Percentiles rank a stretch among this genome's conserved stretches.
Conservation (phyloP, 2,113 vertebrate species). For the Mirza zaza region DNA sequence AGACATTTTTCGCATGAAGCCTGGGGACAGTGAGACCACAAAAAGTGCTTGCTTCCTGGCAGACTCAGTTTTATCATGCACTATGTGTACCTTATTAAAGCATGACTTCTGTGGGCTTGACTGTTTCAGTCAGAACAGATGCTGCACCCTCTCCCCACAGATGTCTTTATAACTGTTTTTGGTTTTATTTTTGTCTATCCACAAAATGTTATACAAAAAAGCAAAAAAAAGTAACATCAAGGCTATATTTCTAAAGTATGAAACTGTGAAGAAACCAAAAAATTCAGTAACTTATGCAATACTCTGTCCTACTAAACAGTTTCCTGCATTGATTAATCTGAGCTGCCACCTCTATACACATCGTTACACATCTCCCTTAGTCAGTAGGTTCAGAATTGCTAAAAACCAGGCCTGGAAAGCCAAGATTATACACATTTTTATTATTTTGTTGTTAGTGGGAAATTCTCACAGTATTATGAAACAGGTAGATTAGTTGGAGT, state of each 20-base stretch:
- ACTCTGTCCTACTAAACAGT: neutral
- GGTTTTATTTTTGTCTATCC: constrained; percentile 43
- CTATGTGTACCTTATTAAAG: neutral
- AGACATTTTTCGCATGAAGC: neutral
- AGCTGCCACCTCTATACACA: neutral
- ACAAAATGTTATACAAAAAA: constrained; percentile 29
- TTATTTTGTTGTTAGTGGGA: neutral
- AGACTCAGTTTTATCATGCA: neutral
- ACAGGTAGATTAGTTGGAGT: neutral
- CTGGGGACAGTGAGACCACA: neutral
- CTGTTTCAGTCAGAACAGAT: constrained; percentile 23
- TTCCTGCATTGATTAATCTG: neutral
- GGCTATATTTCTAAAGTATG: neutral
- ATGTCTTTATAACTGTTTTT: constrained; percentile 52
- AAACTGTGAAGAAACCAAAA: neutral
- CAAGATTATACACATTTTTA: neutral
- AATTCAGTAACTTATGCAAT: neutral
- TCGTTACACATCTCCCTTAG: neutral
- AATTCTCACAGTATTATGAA: neutral
- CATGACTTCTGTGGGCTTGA: neutral
- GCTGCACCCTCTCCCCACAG: neutral
- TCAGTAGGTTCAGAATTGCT: neutral
- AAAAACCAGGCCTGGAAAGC: neutral
- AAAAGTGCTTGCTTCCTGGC: neutral
- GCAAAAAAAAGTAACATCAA: constrained; percentile 8